Base-by-base conservation (phyloP, 2,888 invertebrate species). In the Tenthredo livida region DNA sequence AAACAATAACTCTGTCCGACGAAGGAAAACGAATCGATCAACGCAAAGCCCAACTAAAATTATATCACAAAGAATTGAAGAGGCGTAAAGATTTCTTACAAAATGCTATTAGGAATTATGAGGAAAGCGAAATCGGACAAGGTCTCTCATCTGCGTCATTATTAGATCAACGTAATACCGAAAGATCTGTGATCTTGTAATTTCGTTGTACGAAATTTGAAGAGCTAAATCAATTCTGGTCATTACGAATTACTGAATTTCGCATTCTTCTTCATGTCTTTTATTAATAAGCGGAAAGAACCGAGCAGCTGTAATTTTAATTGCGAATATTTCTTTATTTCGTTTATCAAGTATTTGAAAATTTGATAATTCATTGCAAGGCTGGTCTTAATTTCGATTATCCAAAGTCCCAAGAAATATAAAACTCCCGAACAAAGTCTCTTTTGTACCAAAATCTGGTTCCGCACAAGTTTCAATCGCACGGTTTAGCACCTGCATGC, bases 21-120 rank as follows among this genome's bases (percentile, higher is more conserved):
- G 58, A 84, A 50, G 73, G 84, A 10, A 61, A 43, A 25, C 33
- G 75, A 58, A 73, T 84, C 12, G 84, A 84, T 75, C 58, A 75
- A 29, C 37, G 75, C 12, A 73, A 84, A 40, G 61, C 73, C 5
- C 33, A 84, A n/a, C 37, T 84, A 12, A 21, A 84, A 84, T 72
- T 84, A 58, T 61, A 72, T 50, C 29, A 73, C 72, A 61, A 40
- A 21, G 84, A 84, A 37, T 73, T 84, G 58, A 84, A 58, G 29
- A 61, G 84, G 29, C 70, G 84, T 25, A 84, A 75, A 73, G 58
- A 72, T 6, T 72, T 84, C 43, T 40, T 84, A 10, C 70, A 72
- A 75, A 54, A 73, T 17, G 73, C 58, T 37, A 84, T 84, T 12
- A 15, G 40, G 17, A 75, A 40, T 17, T 73, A 54, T 37, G 84